Percentiles rank a stretch among this genome's conserved stretches.
Evolutionary conservation across 1,140 invertebrate genomes (phyloP).

Genomic region (Pachypsylla venusta): DNA sequence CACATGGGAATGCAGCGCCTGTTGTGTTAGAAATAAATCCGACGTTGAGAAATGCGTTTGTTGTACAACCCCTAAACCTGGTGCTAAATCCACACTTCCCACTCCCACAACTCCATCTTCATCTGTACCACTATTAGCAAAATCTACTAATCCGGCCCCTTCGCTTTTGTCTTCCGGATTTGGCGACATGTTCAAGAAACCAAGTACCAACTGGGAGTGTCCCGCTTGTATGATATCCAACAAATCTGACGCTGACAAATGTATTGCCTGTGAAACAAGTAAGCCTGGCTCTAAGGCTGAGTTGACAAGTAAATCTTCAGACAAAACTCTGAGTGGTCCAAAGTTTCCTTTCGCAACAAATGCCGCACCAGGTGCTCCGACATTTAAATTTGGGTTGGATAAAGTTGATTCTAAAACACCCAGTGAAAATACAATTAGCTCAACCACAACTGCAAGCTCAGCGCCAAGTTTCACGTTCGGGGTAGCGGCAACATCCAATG

Average conservation of each 20-base stretch:
- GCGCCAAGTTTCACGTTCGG: slow-evolving; percentile 16
- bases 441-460: slow-evolving; percentile 26
- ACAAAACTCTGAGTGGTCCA: slow-evolving; percentile 28
- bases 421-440: slow-evolving; percentile 24
- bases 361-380: slow-evolving; percentile 24
- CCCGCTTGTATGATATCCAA: slow-evolving; percentile 43
- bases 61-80: slow-evolving; percentile 40
- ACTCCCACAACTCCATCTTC: slow-evolving; percentile 8
- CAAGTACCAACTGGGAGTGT: slow-evolving; percentile 41
- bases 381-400: slow-evolving; percentile 22
- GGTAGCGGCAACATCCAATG: slow-evolving; percentile 13
- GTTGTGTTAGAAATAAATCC: slow-evolving; percentile 30
- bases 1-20: slow-evolving; percentile 38
- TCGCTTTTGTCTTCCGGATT: slow-evolving; percentile 25
- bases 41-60: slow-evolving; percentile 27
- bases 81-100: slow-evolving; percentile 26
- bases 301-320: slow-evolving; percentile 21
- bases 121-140: background rate
- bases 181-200: slow-evolving; percentile 34
- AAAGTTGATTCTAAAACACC: slow-evolving; percentile 32
- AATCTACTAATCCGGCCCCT: slow-evolving; percentile 14
- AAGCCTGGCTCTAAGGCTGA: slow-evolving; percentile 31
- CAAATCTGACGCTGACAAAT: slow-evolving; percentile 34
- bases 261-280: slow-evolving; percentile 37
- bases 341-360: slow-evolving; percentile 28